Base-by-base conservation (phyloP, 1,140 invertebrate genomes). In the Gryllus bimaculatus region DNA sequence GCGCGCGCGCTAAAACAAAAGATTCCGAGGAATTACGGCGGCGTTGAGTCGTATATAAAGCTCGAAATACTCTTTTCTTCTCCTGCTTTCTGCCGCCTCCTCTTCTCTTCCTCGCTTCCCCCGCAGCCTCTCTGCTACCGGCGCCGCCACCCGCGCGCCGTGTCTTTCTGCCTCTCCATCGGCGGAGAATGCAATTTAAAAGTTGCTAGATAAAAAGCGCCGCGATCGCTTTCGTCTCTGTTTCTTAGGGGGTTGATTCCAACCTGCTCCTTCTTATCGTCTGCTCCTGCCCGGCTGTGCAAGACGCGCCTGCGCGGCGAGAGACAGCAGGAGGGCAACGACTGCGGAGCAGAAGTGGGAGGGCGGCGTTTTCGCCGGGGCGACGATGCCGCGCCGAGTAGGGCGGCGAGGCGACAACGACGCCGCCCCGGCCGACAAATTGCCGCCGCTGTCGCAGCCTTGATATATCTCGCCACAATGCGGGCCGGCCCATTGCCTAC, bases 1-100 rank as follows among this genome's bases (percentile, higher is more conserved):
- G n/a, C 26, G 13, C 79, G 10, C 48, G 66, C 48, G 20, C 79
- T 48, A 54, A 77, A 79, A 79, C 79, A 79, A 79, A 79, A 79
- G 79, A 66, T 79, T 73, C 79, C 26, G 21, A n/a, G 78, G 78
- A 79, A 79, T 79, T 79, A 76, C 79, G 79, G 75, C 79, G 20
- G 48, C 77, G 79, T 79, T 79, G 79, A 79, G 79, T 79, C 79
- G 79, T 79, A 79, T 77, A 79, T 79, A 79, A 79, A 79, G 75
- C 79, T 73, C 47, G n/a, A 75, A 75, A 48, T 48, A 73, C 76
- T 47, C 48, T 48, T n/a, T 77, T 77, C 76, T 47, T 48, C 39
- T 8, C 8, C 48, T 39, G n/a, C 39, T 21, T 48, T 10, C n/a
- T n/a, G n/a, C n/a, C 77, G 47, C 8, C 20, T 20, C 47, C 15